Conservation (phyloP, 1,140 invertebrate genomes). For the Heliconius melpomene region DNA sequence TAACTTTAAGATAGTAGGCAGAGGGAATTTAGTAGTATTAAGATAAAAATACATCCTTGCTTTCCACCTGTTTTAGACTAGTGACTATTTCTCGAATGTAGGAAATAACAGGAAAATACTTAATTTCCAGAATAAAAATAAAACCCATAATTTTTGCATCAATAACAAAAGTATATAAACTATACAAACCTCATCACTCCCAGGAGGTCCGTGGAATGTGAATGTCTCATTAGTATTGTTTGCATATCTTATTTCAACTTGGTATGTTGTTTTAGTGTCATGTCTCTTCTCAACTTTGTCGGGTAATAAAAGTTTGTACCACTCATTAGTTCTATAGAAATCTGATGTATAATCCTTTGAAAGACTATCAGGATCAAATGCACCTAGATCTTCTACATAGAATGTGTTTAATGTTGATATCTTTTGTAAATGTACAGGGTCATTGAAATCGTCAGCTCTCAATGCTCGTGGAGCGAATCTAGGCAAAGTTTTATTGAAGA, state of each 20-base stretch:
- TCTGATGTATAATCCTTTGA: constrained; percentile 95
- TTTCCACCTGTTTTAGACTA: too few species aligned
- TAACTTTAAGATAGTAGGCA: too few species aligned
- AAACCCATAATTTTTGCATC: too few species aligned
- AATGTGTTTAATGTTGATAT: constrained; percentile 96
- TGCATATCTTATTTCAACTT: constrained; percentile 95
- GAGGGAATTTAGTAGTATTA: too few species aligned
- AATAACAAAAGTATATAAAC: neutral
- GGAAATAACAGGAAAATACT: too few species aligned
- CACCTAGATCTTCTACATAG: constrained; percentile 90
- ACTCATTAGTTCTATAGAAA: constrained; percentile 96
- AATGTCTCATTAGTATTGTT: constrained; percentile 98
- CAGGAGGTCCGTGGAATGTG: constrained; percentile 96
- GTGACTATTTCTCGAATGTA: too few species aligned
- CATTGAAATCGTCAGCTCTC: constrained; percentile 95
- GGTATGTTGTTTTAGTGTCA: constrained; percentile 96
- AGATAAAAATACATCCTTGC: too few species aligned
- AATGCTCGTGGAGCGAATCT: constrained; percentile 97
- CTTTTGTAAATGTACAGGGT: constrained; percentile 94
- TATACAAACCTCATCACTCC: constrained; percentile 87
- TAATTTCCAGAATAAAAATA: too few species aligned
- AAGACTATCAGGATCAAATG: constrained; percentile 86
- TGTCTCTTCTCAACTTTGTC: constrained; percentile 90
- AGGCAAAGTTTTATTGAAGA: constrained; percentile 98
- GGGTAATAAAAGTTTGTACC: constrained; percentile 94